These are phyloP conservation scores for Acromyrmex heyeri DNA, from an alignment of 1,140 invertebrate species.

Conservation along the genomic window DNA sequence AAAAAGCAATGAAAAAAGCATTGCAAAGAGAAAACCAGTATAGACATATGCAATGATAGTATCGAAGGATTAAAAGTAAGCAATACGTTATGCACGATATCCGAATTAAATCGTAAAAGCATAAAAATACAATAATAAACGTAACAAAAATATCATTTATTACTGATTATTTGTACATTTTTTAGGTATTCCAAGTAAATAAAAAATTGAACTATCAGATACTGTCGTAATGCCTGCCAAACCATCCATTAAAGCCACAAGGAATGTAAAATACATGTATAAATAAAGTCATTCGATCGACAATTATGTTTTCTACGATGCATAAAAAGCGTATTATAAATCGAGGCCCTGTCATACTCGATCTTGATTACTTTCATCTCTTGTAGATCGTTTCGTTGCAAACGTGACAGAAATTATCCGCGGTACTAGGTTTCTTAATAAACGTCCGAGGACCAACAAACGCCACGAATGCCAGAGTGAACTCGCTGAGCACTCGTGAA, in stretches of 20 bases:
- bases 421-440: conserved; percentile 67
- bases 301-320: not conserved
- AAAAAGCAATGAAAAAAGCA: too few relatives aligned
- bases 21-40: too few relatives aligned
- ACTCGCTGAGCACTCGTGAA: conserved; percentile 69
- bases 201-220: conserved; percentile 47
- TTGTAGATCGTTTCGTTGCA: conserved; percentile 74
- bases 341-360: not conserved
- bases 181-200: not conserved
- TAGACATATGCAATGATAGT: too few relatives aligned
- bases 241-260: not conserved
- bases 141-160: not conserved
- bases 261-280: conserved; percentile 32
- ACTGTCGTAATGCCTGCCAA: conserved; percentile 2
- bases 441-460: conserved; percentile 27
- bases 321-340: conserved; percentile 50
- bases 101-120: not conserved
- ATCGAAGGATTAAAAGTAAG: not conserved
- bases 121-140: conserved; percentile 1
- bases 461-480: conserved; percentile 67
- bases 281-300: conserved; percentile 69
- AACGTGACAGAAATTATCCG: conserved; percentile 72
- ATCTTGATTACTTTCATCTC: conserved; percentile 74
- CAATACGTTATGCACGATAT: not conserved
- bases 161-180: not conserved